Percentiles rank a stretch among this genome's conserved stretches.
phyloP scores from a whole-genome alignment of 1,140 invertebrate genomes.

The Galendromus occidentalis region DNA sequence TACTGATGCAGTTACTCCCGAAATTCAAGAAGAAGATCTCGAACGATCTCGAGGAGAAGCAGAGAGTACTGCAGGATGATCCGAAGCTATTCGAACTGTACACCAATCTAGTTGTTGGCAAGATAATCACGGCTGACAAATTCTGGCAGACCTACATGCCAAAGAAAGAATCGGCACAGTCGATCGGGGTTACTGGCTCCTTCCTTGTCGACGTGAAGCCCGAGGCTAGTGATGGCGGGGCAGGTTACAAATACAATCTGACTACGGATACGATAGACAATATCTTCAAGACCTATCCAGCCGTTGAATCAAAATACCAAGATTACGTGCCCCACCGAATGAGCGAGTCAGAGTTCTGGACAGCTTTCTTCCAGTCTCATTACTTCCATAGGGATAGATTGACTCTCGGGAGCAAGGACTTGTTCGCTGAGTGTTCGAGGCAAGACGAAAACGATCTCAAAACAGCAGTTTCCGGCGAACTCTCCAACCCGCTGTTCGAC shows the following conservation, averaged over 20 bases:
- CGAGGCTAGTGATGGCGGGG: conserved; percentile 88
- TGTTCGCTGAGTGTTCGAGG: conserved; percentile 92
- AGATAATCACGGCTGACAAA: conserved; percentile 80
- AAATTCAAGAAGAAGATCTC: conserved; percentile 86
- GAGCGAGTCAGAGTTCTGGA: conserved; percentile 94
- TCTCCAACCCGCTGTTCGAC: conserved; percentile 58
- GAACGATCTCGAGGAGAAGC: conserved; percentile 46
- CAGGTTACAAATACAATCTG: conserved; percentile 79
- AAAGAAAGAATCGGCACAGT: conserved; percentile 18
- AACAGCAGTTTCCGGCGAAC: conserved; percentile 50
- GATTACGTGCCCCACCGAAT: conserved; percentile 90
- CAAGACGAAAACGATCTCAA: conserved; percentile 62
- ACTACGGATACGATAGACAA: conserved; percentile 89
- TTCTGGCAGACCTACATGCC: conserved; percentile 47
- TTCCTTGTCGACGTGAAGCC: conserved; percentile 70
- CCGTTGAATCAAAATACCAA: conserved; percentile 85
- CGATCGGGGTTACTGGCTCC: conserved; percentile 22
- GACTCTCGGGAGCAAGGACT: conserved; percentile 51
- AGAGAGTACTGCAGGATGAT: conserved; percentile 34
- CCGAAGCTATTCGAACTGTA: conserved; percentile 35
- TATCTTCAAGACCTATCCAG: conserved; percentile 98
- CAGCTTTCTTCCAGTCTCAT: conserved; percentile 97
- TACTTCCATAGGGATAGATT: conserved; percentile 96
- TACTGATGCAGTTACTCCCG: conserved; percentile 72
- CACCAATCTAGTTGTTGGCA: conserved; percentile 71